These are phyloP conservation scores for Tetragnatha montana DNA, from an alignment of 2,888 invertebrate genomes.

Conservation along the genomic window DNA sequence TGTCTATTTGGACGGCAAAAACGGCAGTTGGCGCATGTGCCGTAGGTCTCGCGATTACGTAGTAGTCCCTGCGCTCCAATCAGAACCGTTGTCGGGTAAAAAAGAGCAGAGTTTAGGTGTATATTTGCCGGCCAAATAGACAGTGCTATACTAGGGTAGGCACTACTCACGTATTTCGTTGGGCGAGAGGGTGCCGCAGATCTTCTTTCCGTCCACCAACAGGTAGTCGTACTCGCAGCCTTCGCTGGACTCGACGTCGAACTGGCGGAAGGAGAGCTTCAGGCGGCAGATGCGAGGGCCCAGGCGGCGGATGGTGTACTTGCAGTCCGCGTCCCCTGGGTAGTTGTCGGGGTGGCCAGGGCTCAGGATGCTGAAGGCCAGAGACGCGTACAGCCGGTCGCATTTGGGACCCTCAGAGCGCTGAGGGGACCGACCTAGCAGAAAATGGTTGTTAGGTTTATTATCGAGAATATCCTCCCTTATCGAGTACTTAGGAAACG, in stretches of 20 bases:
- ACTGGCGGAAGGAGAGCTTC: conserved; percentile 72
- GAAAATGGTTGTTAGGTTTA: not conserved
- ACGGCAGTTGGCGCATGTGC: too few relatives aligned
- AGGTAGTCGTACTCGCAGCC: conserved; percentile 72
- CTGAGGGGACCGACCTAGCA: conserved; percentile 47
- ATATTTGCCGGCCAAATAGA: too few relatives aligned
- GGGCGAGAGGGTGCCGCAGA: conserved; percentile 72
- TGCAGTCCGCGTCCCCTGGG: conserved; percentile 69
- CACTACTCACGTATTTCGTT: conserved; percentile 72
- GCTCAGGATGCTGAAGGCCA: conserved; percentile 71
- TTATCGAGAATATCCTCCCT: too few relatives aligned
- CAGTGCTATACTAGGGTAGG: too few relatives aligned
- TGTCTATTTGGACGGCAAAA: too few relatives aligned
- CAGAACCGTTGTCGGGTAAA: too few relatives aligned
- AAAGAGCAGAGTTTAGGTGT: too few relatives aligned
- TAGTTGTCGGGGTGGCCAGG: conserved; percentile 72
- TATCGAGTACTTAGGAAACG: too few relatives aligned
- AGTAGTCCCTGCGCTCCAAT: too few relatives aligned
- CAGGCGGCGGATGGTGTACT: conserved; percentile 71
- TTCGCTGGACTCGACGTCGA: conserved; percentile 72
- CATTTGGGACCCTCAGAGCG: conserved; percentile 55
- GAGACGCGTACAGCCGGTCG: conserved; percentile 64
- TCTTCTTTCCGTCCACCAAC: conserved; percentile 72
- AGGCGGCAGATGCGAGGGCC: conserved; percentile 72
- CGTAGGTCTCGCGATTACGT: too few relatives aligned